Evolutionary conservation across 2,797 vertebrate species (phyloP).

Genomic region (Coilia nasus): DNA sequence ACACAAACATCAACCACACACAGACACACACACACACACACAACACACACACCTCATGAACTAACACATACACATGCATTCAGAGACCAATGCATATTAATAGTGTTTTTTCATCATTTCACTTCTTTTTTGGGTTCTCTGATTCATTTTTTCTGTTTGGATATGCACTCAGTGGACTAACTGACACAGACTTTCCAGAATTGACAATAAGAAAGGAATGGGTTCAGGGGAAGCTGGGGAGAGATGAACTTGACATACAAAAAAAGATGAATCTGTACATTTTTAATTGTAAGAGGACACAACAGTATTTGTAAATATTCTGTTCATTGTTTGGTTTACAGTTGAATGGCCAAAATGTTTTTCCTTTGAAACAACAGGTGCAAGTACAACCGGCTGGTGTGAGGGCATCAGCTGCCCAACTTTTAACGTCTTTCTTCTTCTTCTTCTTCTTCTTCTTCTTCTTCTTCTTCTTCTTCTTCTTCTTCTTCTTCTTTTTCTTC

Average conservation of each 20-base stretch:
- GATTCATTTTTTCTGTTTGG: constrained; percentile 62
- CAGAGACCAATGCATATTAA: constrained; percentile 15
- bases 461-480: constrained; percentile 44
- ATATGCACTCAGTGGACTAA: constrained; percentile 58
- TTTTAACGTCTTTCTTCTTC: constrained; percentile 54
- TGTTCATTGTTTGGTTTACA: constrained; percentile 79
- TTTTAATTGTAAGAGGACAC: constrained; percentile 77
- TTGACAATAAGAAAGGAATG: constrained; percentile 49
- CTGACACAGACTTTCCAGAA: constrained; percentile 64
- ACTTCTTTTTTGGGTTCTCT: constrained; percentile 46
- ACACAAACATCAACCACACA: neutral
- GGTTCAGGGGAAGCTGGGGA: constrained; percentile 41
- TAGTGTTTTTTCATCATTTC: constrained; percentile 41
- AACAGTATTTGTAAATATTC: constrained; percentile 85
- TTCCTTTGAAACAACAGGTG: constrained; percentile 80
- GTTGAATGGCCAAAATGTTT: constrained; percentile 71
- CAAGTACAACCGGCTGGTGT: constrained; percentile 67
- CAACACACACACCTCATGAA: constrained; percentile 55
- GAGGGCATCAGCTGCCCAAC: neutral
- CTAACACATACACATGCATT: constrained; percentile 36
- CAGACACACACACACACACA: constrained; percentile 56
- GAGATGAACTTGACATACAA: constrained; percentile 41
- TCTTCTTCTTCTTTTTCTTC: no score
- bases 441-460: constrained; percentile 46
- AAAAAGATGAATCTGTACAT: constrained; percentile 74